Base-by-base conservation (phyloP, 64 coral and sea anemone species). In the Montipora cactus region DNA sequence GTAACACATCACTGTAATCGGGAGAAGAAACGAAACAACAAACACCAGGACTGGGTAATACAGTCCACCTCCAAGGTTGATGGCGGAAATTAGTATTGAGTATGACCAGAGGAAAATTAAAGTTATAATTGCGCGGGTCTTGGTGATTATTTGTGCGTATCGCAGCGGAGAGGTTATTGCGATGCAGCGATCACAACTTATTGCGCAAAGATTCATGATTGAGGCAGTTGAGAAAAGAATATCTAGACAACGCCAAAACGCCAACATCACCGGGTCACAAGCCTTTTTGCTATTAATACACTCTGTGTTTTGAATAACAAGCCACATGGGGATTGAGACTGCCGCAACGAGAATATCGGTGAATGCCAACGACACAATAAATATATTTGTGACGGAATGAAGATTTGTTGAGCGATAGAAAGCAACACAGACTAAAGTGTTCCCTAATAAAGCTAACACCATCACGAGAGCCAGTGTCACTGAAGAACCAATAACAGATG, bases 151-250 rank as follows among this genome's bases (percentile, higher is more conserved):
- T 19, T 67, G 94, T 5, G 90, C 64, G 75, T 97, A 97, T 13
- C 94, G 90, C 4, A 97, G 89, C 1, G 96, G 96, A 48, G 53
- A 89, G 18, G 75, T 92, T 20, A 97, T 97, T 7, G 92, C 93
- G 18, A 95, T 84, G 37, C 84, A 89, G 67, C 93, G 81, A 87
- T 97, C 96, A 59, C 87, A 81, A 48, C 96, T 97, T 59, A 97
- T 97, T 49, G 93, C 93, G 71, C 96, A 92, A 12, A 97, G 72
- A 69, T 97, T 97, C 96, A 97, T 92, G 50, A 97, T 97, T 19
- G 93, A 95, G 16, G 96, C 96, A 4, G 89, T 95, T n/a, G 96
- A 97, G 80, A 97, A 97, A 12, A 97, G 59, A 11, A 97, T 93
- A 28, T 97, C 96, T 7, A 95, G 75, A 49, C 78, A 89, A 72